Evolutionary conservation across 1,140 invertebrate species (phyloP).

Genomic region (Acromyrmex charruanus): DNA sequence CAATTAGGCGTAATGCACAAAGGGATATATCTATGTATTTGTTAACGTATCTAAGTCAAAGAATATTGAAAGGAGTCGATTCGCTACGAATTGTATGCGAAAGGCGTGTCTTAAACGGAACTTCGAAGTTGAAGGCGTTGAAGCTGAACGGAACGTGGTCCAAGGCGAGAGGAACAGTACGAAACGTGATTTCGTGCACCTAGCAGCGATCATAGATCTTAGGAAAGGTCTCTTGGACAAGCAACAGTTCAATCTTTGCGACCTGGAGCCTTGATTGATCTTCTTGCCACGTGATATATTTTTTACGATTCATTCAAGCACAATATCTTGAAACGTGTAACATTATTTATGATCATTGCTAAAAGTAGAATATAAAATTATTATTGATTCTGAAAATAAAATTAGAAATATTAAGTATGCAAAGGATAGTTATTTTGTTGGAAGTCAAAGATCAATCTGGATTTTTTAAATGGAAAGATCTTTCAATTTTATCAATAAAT

Average conservation of each 20-base stretch:
- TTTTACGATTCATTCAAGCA: slow-evolving; percentile 29
- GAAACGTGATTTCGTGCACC: slow-evolving; percentile 59
- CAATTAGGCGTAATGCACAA: slow-evolving; percentile 39
- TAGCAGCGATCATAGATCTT: slow-evolving; percentile 32
- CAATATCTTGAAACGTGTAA: slow-evolving; percentile 11
- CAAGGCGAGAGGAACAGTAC: slow-evolving; percentile 46
- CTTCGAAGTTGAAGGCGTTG: slow-evolving; percentile 42
- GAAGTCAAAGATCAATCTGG: not conserved
- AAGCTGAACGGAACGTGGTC: slow-evolving; percentile 43
- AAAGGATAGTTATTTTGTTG: not conserved
- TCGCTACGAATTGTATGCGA: slow-evolving; percentile 44
- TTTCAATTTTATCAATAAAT: not conserved
- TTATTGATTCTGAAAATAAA: not conserved
- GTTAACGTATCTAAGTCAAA: slow-evolving; percentile 5
- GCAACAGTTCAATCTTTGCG: slow-evolving; percentile 43
- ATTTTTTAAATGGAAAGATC: not conserved
- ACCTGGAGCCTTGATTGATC: slow-evolving; percentile 28
- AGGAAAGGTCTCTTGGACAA: slow-evolving; percentile 54
- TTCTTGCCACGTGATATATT: not conserved
- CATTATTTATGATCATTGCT: not conserved
- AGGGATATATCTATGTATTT: slow-evolving; percentile 4
- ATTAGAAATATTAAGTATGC: not conserved
- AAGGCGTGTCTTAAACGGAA: slow-evolving; percentile 58
- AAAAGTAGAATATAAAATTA: not conserved
- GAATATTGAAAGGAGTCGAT: slow-evolving; percentile 39